A percentile compares a stretch with the other conserved stretches of the same genome.
Evolutionary conservation across 1,140 invertebrate genomes (phyloP).

Genomic region (Platyscapa corneri): DNA sequence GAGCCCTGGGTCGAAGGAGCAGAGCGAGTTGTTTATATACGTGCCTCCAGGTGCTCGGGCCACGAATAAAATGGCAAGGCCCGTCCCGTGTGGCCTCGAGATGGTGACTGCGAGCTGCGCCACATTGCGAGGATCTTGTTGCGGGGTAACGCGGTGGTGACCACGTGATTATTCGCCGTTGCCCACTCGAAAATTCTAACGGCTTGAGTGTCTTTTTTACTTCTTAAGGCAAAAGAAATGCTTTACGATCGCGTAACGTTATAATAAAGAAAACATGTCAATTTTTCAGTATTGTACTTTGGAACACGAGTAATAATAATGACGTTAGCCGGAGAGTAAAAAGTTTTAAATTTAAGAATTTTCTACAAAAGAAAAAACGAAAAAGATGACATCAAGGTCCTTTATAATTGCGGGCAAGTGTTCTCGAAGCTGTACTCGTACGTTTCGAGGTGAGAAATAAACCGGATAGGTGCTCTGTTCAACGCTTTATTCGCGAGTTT

Average conservation of each 20-base stretch:
- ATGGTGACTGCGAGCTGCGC: neutral
- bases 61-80: neutral
- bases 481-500: neutral
- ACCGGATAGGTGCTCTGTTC: slow-evolving; percentile 1
- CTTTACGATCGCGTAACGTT: slow-evolving; percentile 13
- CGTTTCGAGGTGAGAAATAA: neutral
- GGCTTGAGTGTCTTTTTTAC: neutral
- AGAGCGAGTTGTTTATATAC: no score
- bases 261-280: slow-evolving; percentile 33
- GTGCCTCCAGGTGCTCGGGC: no score
- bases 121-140: no score
- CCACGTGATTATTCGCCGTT: neutral
- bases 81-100: no score
- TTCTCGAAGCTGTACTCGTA: slow-evolving; percentile 33
- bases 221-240: neutral
- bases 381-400: neutral
- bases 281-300: slow-evolving; percentile 54
- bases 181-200: slow-evolving; percentile 1
- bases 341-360: slow-evolving; percentile 26
- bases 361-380: neutral
- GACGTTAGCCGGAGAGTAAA: neutral
- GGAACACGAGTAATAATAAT: slow-evolving; percentile 36
- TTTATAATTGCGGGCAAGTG: slow-evolving; percentile 22
- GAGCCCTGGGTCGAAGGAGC: no score
- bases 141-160: no score